Base-by-base conservation (phyloP, 2,113 vertebrate genomes). In the Hippocampus abdominalis region DNA sequence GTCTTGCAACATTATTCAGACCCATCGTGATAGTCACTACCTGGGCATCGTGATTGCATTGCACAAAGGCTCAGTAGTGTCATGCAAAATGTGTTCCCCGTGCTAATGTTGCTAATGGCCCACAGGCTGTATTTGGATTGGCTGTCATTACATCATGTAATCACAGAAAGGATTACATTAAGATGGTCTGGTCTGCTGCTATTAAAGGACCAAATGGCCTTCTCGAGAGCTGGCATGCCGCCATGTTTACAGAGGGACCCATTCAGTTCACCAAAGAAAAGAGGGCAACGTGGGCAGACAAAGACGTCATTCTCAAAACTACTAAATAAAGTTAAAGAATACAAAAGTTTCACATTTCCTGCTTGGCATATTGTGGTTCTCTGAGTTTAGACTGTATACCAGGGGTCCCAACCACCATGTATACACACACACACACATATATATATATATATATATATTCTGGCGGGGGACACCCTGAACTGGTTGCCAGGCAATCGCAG, bases 141-240 rank as follows among this genome's bases (percentile, higher is more conserved):
- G 83, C 84, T 86, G 87, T 86, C 86, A 90, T 89, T 89, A 90
- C 83, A 82, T 90, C 85, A 90, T 81, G 85, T 87, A 87, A 89
- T 92, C 81, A 82, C 81, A 81, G 77, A 76, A 83, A 83, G 74
- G 73, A 81, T 87, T 84, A 81, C 85, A 83, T 89, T 88, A 86
- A 85, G 76, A 81, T 77, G 70, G 79, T 75, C 80, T 57, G 74
- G 62, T 76, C 76, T 60, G 29, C 74, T 66, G 85, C 77, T 86
- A 89, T 90, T 85, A 90, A 81, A 83, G 76, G 64, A 81, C 82
- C 81, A 84, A 86, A 81, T 83, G 80, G 71, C 81, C 82, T 82
- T 85, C 71, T 81, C 23, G 67, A 68, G 66, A 57, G 72, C 69
- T 87, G 85, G 80, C 84, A 49, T 36, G 40, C 56, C 61, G 81